Conservation (phyloP, 2,797 vertebrate genomes). For the Neomorphus geoffroyi region DNA sequence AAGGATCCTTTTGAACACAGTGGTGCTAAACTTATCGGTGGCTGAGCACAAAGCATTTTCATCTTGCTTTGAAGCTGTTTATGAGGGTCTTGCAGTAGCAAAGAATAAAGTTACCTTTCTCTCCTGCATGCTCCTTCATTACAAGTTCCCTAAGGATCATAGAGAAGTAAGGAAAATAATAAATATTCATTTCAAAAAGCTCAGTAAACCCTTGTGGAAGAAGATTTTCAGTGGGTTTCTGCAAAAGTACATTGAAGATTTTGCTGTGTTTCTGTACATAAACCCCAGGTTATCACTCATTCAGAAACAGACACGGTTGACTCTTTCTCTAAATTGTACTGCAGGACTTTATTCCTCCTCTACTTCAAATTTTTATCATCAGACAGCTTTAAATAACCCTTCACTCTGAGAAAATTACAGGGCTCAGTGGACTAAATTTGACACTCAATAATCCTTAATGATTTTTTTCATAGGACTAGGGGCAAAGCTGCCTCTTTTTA, state of each 20-base stretch:
- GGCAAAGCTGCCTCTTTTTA: neutral
- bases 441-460: neutral
- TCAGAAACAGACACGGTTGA: neutral
- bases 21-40: neutral
- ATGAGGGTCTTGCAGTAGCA: neutral
- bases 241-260: neutral
- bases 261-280: neutral
- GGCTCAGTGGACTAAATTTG: neutral
- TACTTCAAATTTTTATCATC: slow-evolving; percentile 12
- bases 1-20: slow-evolving; percentile 31
- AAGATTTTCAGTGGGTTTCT: neutral
- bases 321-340: neutral
- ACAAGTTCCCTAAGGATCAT: neutral
- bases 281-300: neutral
- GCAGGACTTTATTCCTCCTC: neutral
- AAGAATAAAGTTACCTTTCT: slow-evolving; percentile 24
- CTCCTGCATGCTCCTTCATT: neutral
- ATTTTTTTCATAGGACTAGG: neutral
- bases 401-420: slow-evolving; percentile 29
- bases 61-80: slow-evolving; percentile 21
- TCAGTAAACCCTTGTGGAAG: neutral
- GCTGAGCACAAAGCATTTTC: slow-evolving; percentile 21
- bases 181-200: slow-evolving; percentile 11
- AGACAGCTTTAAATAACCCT: slow-evolving; percentile 38
- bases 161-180: neutral